Evolutionary conservation across 2,888 invertebrate genomes (phyloP).

Genomic region (Archips crataeganus): DNA sequence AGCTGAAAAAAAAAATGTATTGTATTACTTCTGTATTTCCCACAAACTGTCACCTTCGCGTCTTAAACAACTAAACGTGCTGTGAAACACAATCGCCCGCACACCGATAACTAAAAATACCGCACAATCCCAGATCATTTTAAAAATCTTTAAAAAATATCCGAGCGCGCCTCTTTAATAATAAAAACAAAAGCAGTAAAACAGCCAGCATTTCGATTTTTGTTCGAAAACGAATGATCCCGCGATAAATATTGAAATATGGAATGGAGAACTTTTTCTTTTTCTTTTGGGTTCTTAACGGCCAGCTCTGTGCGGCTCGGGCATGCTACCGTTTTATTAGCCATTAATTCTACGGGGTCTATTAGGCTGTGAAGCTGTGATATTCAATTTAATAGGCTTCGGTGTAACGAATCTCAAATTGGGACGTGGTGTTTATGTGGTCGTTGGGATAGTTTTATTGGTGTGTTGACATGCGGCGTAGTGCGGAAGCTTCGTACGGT

Average conservation of each 20-base stretch:
- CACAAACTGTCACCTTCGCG: slow-evolving; percentile 6
- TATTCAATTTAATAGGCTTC: slow-evolving; percentile 43
- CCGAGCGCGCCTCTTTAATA: slow-evolving; percentile 72
- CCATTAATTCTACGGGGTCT: slow-evolving; percentile 68
- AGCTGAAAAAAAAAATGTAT: too few relatives aligned
- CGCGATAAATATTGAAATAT: slow-evolving; percentile 85
- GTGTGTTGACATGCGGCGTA: slow-evolving; percentile 25
- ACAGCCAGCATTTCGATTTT: slow-evolving; percentile 68
- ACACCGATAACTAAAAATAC: slow-evolving; percentile 27
- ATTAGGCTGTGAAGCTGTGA: slow-evolving; percentile 48
- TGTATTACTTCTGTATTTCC: not conserved
- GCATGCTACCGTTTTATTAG: slow-evolving; percentile 79
- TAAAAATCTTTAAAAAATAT: slow-evolving; percentile 64
- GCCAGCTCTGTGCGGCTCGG: slow-evolving; percentile 52
- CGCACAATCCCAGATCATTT: slow-evolving; percentile 45
- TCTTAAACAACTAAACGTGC: too few relatives aligned
- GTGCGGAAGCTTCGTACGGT: slow-evolving; percentile 6
- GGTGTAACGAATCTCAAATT: slow-evolving; percentile 54
- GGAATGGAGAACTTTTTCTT: slow-evolving; percentile 76
- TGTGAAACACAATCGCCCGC: not conserved
- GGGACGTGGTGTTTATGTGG: slow-evolving; percentile 46
- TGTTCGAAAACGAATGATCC: slow-evolving; percentile 82
- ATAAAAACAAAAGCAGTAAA: slow-evolving; percentile 64
- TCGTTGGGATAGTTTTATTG: slow-evolving; percentile 34
- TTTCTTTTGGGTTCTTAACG: slow-evolving; percentile 58